Evolutionary conservation across 2,797 vertebrate genomes (phyloP).

Genomic region (Lacerta bilineata): DNA sequence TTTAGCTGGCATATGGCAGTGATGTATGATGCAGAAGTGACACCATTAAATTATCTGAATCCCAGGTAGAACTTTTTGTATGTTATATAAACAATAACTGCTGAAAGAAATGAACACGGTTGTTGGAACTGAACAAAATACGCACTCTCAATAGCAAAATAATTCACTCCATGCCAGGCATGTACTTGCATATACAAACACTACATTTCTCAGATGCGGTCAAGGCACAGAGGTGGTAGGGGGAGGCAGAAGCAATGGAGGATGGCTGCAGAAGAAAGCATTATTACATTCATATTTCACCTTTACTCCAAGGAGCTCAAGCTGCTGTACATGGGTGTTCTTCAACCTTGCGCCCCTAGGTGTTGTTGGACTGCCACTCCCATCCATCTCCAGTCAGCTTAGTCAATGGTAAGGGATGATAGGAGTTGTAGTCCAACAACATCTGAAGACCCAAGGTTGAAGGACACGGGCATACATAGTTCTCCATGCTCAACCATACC

Average conservation of each 20-base stretch:
- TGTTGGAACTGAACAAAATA: not conserved
- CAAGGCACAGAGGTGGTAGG: not conserved
- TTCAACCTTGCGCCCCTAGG: too few species aligned
- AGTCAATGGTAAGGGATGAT: too few species aligned
- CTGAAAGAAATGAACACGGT: not conserved
- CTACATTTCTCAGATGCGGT: not conserved
- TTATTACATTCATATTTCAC: not conserved
- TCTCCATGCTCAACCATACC: not conserved
- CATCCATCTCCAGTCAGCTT: too few species aligned
- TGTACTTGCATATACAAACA: not conserved
- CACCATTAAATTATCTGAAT: slow-evolving; percentile 28
- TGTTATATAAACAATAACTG: slow-evolving; percentile 1
- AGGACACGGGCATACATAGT: not conserved
- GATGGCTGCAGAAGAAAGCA: not conserved
- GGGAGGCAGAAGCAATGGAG: not conserved
- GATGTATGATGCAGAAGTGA: not conserved
- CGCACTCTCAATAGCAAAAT: slow-evolving; percentile 1
- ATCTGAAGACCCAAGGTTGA: too few species aligned
- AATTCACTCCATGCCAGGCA: not conserved
- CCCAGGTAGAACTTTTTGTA: slow-evolving; percentile 14
- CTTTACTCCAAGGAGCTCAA: not conserved
- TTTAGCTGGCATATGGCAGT: not conserved
- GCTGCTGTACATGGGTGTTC: too few species aligned
- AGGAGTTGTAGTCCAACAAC: too few species aligned
- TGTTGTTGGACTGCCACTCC: too few species aligned